A percentile compares a stretch with the other conserved stretches of the same genome.
These are phyloP conservation scores for Pollenia amentaria DNA, from an alignment of 2,888 invertebrate genomes.

Conservation along the genomic window DNA sequence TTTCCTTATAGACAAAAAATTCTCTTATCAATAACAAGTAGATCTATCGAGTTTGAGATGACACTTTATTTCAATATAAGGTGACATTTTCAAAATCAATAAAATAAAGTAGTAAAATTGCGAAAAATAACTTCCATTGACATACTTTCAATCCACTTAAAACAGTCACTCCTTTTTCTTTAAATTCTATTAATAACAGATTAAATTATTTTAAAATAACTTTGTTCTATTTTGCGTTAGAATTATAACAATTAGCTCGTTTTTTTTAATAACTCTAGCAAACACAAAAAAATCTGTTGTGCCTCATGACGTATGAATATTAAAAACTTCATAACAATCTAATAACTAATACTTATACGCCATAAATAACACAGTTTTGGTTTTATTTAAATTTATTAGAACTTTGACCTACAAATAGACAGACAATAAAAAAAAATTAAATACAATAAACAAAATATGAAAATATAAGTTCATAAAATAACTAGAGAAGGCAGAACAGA, in stretches of 20 bases:
- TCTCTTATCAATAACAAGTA: too few species aligned
- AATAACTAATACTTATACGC: slow-evolving; percentile 51
- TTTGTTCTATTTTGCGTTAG: neutral
- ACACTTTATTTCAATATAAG: too few species aligned
- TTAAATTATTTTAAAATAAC: slow-evolving; percentile 9
- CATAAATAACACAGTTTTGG: neutral
- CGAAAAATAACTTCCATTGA: too few species aligned
- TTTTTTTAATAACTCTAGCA: neutral
- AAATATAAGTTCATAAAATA: neutral
- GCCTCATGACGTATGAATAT: slow-evolving; percentile 39
- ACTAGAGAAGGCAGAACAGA: neutral
- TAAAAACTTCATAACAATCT: slow-evolving; percentile 3
- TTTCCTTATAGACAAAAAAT: too few species aligned
- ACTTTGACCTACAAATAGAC: slow-evolving; percentile 46
- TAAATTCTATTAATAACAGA: neutral
- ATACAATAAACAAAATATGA: neutral
- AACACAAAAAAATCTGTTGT: neutral
- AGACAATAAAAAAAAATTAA: neutral
- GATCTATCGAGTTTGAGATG: too few species aligned
- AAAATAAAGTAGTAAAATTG: too few species aligned
- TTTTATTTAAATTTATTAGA: slow-evolving; percentile 14
- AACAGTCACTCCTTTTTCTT: neutral
- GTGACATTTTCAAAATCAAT: too few species aligned
- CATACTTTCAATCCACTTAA: neutral
- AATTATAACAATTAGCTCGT: slow-evolving; percentile 16